These are phyloP conservation scores for Emydoidea blandingii DNA, from an alignment of 2,797 vertebrate species.

Conservation along the genomic window DNA sequence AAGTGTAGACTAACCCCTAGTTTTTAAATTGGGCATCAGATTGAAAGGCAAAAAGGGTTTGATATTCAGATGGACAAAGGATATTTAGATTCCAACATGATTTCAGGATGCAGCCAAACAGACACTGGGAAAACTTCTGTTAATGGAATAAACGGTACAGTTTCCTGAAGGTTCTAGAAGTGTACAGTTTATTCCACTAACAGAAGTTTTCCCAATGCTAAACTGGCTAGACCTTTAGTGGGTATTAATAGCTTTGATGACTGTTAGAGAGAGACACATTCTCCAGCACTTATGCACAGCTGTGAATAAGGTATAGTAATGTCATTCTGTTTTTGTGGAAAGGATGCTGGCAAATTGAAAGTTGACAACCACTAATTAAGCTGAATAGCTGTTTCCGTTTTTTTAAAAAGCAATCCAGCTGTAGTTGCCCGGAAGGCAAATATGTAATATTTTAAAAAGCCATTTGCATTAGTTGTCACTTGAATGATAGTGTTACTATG, in stretches of 20 bases:
- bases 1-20: no score
- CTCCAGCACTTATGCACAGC: conserved; percentile 43
- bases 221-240: conserved; percentile 22
- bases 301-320: conserved; percentile 51
- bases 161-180: not conserved
- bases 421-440: conserved; percentile 47
- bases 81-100: not conserved
- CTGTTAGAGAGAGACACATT: not conserved
- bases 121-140: not conserved
- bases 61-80: conserved; percentile 3
- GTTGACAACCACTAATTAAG: conserved; percentile 64
- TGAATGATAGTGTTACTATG: conserved; percentile 30
- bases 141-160: no score
- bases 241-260: conserved; percentile 42
- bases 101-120: conserved; percentile 10
- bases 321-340: not conserved
- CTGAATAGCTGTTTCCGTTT: conserved; percentile 40
- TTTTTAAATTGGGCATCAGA: conserved; percentile 1
- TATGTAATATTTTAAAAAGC: conserved; percentile 24
- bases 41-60: conserved; percentile 5
- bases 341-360: conserved; percentile 40
- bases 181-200: not conserved
- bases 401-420: conserved; percentile 12
- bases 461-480: not conserved
- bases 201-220: conserved; percentile 4